Evolutionary conservation across 2,113 vertebrate species (phyloP), one percentile per base, ranked within the genome.

Genomic region (Saccopteryx bilineata): DNA sequence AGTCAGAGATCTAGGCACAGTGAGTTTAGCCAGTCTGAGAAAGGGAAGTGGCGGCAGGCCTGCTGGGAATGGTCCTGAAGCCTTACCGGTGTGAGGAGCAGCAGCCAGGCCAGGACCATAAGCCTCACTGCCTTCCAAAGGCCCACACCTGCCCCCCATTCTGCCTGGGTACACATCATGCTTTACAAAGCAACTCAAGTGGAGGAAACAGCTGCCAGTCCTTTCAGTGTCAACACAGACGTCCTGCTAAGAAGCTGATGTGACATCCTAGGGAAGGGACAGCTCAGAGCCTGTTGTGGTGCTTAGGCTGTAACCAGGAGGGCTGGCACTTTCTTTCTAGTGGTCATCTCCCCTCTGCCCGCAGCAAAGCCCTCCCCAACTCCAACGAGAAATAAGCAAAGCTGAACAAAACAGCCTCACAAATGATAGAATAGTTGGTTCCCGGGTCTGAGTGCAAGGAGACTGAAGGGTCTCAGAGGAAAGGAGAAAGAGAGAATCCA

Each of bases 121-220:
- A 9, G 12, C 15, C 31, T 56, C 19, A 14, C 2, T 7, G 13
- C 14, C 79, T 74, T 18, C 81, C 5, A 1, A 21, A 33, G 23
- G 9, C 69, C 7, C 7, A 26, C 9, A 54, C 13, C 26, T 8
- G 33, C 1, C 12, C 0, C 50, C 28, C 68, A 5, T 63, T 74
- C 50, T 23, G 58, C 33, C 1, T 4, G 28, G 39, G 48, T 24
- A 58, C 39, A 71, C 0, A 0, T 21, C 7, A 31, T 5, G 8
- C 50, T 65, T 72, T 66, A 13, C 11, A 85, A 63, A 87, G 76
- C 66, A 69, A 26, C 19, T 46, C 31, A 4, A 54, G 48, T 24
- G 7, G 21, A 46, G 46, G 54, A 75, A 61, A 66, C 68, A 89
- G 4, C 72, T 80, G 31, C 15, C 66, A 54, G 24, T 23, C 65